Base-by-base conservation (phyloP, 2,113 vertebrate genomes). In the Columba janthina region DNA sequence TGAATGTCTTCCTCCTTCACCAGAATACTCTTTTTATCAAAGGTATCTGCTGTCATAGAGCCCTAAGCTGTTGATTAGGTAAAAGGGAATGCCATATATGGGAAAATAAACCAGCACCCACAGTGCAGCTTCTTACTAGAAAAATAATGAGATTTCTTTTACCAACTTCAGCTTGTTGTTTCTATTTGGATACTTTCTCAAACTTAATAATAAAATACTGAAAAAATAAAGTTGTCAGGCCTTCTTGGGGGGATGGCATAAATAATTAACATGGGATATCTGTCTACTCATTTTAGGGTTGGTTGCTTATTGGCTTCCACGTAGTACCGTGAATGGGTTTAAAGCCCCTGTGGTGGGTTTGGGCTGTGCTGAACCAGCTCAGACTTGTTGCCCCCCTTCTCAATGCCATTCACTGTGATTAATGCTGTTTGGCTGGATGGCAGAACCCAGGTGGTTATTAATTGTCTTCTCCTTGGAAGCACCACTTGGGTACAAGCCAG, bases 1-100 rank as follows among this genome's bases (percentile, higher is more conserved):
- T 62, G 56, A 38, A 51, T 57, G 32, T 60, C 56, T 93, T 71
- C 74, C 32, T 95, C 20, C 24, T 76, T 88, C 65, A 57, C 75
- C 61, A 50, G 51, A 92, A 93, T 81, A 48, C 8, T 89, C 19
- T 46, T 93, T 96, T 90, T 88, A 75, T 93, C 88, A 84, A 65
- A 66, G 78, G n/a, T 88, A 53, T 24, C 53, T 93, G 67, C 92
- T 93, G 56, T 86, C 48, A 57, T 11, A 70, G 25, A 92, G 24
- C 57, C 53, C 31, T 31, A 78, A 34, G 65, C 36, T 74, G 48
- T 90, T 96, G 89, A 83, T 91, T 57, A 81, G 61, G 85, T 92
- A 46, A 84, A 93, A 92, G 36, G n/a, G 65, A 91, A 56, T 42
- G 29, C 44, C 28, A 7, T 74, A 19, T 44, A 46, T 72, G 54